Base-by-base conservation (phyloP, 2,797 vertebrate species). In the Discoglossus pictus region DNA sequence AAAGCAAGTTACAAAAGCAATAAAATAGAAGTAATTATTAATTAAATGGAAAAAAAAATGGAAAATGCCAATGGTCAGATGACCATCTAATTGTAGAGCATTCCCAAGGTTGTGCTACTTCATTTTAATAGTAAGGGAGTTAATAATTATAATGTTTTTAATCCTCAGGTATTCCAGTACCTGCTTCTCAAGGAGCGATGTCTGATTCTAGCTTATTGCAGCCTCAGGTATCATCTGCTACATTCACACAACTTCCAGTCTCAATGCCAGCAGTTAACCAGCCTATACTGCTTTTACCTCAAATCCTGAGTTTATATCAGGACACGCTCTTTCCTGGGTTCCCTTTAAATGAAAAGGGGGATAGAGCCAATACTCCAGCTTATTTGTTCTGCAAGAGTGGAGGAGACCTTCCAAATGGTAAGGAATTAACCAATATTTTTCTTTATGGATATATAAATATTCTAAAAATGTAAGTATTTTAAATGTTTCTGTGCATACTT, bases 301-400 rank as follows among this genome's bases (percentile, higher is more conserved):
- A 92, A 82, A 82, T 92, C 56, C 74, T 92, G 76, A 93, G 91
- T 80, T 84, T 90, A 73, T 93, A 86, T 79, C 93, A 93, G 77
- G 96, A 98, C 81, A 92, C 85, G 0, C 86, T 98, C 12, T 98
- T 93, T 76, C 96, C 96, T 0, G 96, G 96, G 21, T 98, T 96
- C 78, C 95, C 96, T 23, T 77, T 81, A 23, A 93, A 84, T 34
- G 89, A 93, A 71, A 90, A 90, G 73, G 93, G 92, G 1, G 90
- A 92, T 53, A 21, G 84, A 59, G 88, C 80, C 0, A 79, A 73
- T 16, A 74, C 74, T 35, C 93, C 94, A 1, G 71, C 81, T 10
- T 88, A 86, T 59, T 96, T 93, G 68, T 74, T 81, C 52, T 86
- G 83, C 75, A 84, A 65, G 50, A 82, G 75, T 0, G 96, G 94